Evolutionary conservation across 2,113 vertebrate species (phyloP), one percentile per base, ranked within the genome.

Genomic region (Ictalurus punctatus): DNA sequence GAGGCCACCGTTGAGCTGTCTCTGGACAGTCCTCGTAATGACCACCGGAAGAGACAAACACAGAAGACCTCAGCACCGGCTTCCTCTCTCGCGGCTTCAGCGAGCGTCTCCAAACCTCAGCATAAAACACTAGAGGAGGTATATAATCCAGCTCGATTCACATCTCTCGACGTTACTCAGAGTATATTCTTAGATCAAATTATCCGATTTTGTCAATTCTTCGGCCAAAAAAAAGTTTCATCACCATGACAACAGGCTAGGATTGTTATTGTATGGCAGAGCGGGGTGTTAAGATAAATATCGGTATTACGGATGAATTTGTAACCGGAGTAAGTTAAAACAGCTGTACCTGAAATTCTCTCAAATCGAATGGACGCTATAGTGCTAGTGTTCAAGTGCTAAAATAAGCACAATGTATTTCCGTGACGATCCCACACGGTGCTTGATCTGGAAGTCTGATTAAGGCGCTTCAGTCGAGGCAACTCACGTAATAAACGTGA

Each of bases 1-100:
- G 98, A 99, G 94, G 97, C 97, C 91, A 98, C 97, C 0, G 98
- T 99, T 74, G 98, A 99, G 90, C 93, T 99, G 63, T 98, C 98
- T 78, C 94, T 99, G 37, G 98, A 99, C 92, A 98, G 94, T 90
- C 95, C 96, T 0, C 95, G 92, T 9, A 97, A 93, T 78, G 96
- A 96, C 91, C 95, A 96, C 91, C 98, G 96, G 94, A 98, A 96
- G 93, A 96, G 96, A 56, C 93, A 93, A 16, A 73, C 63, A 0
- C 87, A 93, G 92, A 97, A 95, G 92, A 91, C 93, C 0, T 91
- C 94, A n/a, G 94, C 92, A 6, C 92, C 91, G 85, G 90, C 95
- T 90, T 91, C 93, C 48, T 89, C 96, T 40, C 91, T 95, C 0
- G 91, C 95, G n/a, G 95, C 95, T 4, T 87, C 93, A 88, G 90